Evolutionary conservation across 2,797 vertebrate species (phyloP), one percentile per base, ranked within the genome.

Genomic region (Arnoldichthys spilopterus): DNA sequence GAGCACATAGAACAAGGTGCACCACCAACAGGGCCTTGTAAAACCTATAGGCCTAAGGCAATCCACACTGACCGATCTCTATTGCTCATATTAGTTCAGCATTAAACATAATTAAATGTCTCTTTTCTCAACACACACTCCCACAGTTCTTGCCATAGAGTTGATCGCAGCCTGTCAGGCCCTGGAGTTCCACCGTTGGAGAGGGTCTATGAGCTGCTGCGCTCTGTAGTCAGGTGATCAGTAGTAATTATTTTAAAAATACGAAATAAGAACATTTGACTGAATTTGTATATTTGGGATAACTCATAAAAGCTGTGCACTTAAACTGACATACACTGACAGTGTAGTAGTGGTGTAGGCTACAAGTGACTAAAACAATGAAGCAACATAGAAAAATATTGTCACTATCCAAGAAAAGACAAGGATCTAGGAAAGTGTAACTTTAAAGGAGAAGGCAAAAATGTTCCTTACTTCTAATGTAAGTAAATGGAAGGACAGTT

Each of bases 131-230:
- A 26, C 28, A 12, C 69, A 71, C 47, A 51, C 20, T 53, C n/a
- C 6, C 53, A 77, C 64, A 99, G 98, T 99, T 78, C 91, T 99
- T 81, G 96, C 97, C 28, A 96, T 99, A 9, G 97, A 99, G 90
- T 93, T 98, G 30, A 90, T 98, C 0, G 95, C 96, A 0, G 97
- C 97, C 85, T 99, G 98, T 89, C 98, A 99, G 91, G 98, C 97
- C 71, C 97, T 99, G 1, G 98, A 99, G 91, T 99, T 99, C 87
- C 94, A 98, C 71, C 96, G 97, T 74, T 99, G 93, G 97, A 99
- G 92, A 98, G 96, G 90, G 97, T 99, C 90, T 98, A 98, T 0
- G 95, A 98, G 86, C 96, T 98, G 74, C 96, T 98, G 87, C 97
- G 97, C 84, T 94, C 93, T 0, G 92, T 96, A 72, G 96, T 98